phyloP scores from a whole-genome alignment of 2,888 invertebrate genomes.

The Altica lythri region DNA sequence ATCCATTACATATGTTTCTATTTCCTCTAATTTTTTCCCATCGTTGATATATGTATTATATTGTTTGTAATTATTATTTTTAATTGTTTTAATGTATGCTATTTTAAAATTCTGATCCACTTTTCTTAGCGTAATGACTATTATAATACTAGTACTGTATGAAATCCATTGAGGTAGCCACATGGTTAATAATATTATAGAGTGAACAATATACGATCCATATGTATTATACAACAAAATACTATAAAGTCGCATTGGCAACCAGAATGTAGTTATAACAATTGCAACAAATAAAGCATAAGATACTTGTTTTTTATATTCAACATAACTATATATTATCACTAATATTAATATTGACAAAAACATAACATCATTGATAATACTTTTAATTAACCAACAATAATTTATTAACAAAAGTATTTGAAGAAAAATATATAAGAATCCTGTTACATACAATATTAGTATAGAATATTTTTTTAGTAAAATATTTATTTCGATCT shows the following conservation, averaged over 20 bases:
- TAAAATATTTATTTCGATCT: slow-evolving; percentile 7
- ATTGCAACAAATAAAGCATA: neutral
- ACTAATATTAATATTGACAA: slow-evolving; percentile 1
- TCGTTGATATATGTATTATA: too few species aligned
- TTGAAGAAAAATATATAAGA: slow-evolving; percentile 2
- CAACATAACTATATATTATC: neutral
- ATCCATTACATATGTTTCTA: neutral
- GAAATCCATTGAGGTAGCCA: slow-evolving; percentile 4
- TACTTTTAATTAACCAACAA: neutral
- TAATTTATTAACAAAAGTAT: neutral
- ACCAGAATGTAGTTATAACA: slow-evolving; percentile 1
- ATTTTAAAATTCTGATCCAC: neutral
- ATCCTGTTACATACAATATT: neutral
- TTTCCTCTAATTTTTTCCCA: neutral
- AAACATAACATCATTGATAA: slow-evolving; percentile 3
- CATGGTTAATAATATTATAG: neutral
- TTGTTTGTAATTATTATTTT: neutral
- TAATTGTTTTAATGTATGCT: neutral
- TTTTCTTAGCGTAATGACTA: slow-evolving; percentile 2
- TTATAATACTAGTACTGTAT: neutral
- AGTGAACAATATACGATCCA: neutral
- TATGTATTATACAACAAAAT: slow-evolving; percentile 1
- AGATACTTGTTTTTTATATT: neutral
- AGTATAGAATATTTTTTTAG: neutral
- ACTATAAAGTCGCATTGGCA: slow-evolving; percentile 1